Base-by-base conservation (phyloP, 2,888 invertebrate species). In the Molorchus minor region DNA sequence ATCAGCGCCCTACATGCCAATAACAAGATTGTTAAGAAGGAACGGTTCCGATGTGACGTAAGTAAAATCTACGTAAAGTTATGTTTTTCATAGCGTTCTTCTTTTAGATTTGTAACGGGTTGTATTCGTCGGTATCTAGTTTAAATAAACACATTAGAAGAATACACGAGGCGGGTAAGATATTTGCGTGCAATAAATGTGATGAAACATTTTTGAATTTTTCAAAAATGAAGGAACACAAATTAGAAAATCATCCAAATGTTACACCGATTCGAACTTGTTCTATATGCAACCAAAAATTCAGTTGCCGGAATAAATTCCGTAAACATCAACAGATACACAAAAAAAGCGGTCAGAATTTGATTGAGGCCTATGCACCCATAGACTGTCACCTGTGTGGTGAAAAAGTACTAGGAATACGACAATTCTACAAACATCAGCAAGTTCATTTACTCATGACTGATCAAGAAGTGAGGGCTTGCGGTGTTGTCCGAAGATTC, bases 141-240 rank as follows among this genome's bases (percentile, higher is more conserved):
- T 21, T 43, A 13, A 43, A 43, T 21, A 43, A 43, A 25, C 43
- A 43, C 13, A 10, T 15, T 12, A 20, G 25, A 25, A 20, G 25
- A 25, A 43, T 43, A 13, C 43, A 43, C n/a, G 43, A 21, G n/a
- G 12, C 21, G 4, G 43, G 43, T 1, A 43, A 43, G 17, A 43
- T 25, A 25, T 43, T 43, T 19, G 21, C 43, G 7, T 43, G 43
- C 21, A 21, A 15, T 13, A 21, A 21, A 13, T 43, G 43, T 43
- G 43, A 25, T 12, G 15, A 43, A 19, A n/a, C 43, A 43, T 43
- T 43, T 25, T 15, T 43, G 25, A 43, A 43, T 13, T 25, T 43
- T 3, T 4, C 8, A 7, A 20, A 43, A 7, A 43, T 43, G 43
- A 43, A 25, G n/a, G 21, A 43, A 10, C 43, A 43, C 15, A 43